A percentile compares a stretch with the other conserved stretches of the same genome.
phyloP scores from a whole-genome alignment of 2,113 vertebrate genomes.

The Dasypus novemcinctus region DNA sequence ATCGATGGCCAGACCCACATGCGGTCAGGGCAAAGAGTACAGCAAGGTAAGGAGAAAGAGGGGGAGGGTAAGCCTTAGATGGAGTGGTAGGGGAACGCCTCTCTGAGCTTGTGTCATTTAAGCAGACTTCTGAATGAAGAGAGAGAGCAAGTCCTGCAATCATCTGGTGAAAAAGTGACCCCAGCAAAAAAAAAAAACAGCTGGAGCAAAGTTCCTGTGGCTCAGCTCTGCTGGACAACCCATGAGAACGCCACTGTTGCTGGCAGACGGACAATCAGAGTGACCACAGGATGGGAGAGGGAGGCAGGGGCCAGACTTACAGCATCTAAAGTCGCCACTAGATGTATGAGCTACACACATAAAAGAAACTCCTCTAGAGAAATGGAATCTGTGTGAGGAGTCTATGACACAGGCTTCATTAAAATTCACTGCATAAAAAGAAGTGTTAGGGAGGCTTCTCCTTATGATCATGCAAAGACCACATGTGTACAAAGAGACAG shows the following conservation, averaged over 20 bases:
- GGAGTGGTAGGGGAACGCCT: background rate
- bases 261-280: background rate
- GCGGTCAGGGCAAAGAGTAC: background rate
- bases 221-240: background rate
- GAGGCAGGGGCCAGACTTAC: background rate
- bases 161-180: background rate
- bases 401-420: background rate
- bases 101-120: background rate
- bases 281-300: background rate
- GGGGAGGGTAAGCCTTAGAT: accelerated
- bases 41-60: background rate
- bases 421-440: background rate
- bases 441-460: background rate
- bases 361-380: background rate
- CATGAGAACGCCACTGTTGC: background rate
- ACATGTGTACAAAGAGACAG: background rate
- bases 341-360: background rate
- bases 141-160: background rate
- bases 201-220: background rate
- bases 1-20: background rate
- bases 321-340: background rate
- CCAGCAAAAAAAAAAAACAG: background rate
- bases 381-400: background rate
- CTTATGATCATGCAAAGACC: background rate
- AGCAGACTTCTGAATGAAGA: background rate